phyloP scores from a whole-genome alignment of 2,797 vertebrate genomes.

The Phalanger gymnotis region DNA sequence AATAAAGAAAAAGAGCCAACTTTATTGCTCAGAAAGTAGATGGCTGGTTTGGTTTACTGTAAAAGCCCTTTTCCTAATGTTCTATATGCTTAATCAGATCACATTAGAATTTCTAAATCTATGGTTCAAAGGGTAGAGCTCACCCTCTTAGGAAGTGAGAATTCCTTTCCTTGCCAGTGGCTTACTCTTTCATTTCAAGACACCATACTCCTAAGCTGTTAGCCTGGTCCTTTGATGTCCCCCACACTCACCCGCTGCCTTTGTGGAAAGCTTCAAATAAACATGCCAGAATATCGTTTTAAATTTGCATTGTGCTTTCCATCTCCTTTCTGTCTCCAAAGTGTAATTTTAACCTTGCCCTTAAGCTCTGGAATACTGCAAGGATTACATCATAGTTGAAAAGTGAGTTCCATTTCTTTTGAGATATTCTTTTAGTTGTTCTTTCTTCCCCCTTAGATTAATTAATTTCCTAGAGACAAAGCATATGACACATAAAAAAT shows the following conservation, averaged over 20 bases:
- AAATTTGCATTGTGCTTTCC: slow-evolving; percentile 26
- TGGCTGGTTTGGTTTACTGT: neutral
- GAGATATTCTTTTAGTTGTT: neutral
- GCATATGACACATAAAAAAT: neutral
- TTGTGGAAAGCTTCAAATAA: slow-evolving; percentile 12
- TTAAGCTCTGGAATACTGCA: neutral
- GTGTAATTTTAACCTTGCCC: neutral
- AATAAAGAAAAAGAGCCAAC: neutral
- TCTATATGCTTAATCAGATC: neutral
- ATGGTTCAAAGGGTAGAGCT: neutral
- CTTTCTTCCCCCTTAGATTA: neutral
- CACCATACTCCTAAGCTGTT: accelerated
- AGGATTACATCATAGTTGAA: neutral
- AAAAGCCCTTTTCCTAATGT: neutral
- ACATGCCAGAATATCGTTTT: neutral
- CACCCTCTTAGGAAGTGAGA: neutral
- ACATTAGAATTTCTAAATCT: neutral
- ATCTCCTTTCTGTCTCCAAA: neutral
- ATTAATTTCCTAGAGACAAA: neutral
- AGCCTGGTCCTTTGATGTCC: neutral
- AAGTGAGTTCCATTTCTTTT: slow-evolving; percentile 12
- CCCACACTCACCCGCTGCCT: neutral
- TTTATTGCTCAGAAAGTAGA: neutral
- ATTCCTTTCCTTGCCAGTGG: neutral
- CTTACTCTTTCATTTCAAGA: neutral